A percentile compares a stretch with the other conserved stretches of the same genome.
Conservation (phyloP, 2,888 invertebrate genomes). For the Andrena marginata region DNA sequence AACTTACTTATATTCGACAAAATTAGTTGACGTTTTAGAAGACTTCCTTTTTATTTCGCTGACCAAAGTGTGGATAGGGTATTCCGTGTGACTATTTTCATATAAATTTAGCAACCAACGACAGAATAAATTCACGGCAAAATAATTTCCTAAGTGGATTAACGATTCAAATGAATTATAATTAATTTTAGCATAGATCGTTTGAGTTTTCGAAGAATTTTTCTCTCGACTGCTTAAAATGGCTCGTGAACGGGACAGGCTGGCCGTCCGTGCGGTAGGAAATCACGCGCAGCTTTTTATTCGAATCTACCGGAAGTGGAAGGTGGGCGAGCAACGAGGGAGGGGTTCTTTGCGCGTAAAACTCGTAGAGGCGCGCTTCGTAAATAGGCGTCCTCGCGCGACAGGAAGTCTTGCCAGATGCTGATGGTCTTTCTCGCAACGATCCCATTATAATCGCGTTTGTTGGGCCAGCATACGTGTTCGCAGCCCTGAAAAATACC, state of each 20-base stretch:
- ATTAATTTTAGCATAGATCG: not conserved
- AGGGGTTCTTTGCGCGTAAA: constrained; percentile 59
- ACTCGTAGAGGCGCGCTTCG: constrained; percentile 56
- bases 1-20: no score
- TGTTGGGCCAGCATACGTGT: constrained; percentile 8
- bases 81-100: no score
- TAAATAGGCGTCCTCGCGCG: constrained; percentile 67
- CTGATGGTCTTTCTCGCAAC: constrained; percentile 44
- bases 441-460: constrained; percentile 52
- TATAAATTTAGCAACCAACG: no score
- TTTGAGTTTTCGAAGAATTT: not conserved
- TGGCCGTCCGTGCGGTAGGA: constrained; percentile 19
- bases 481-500: not conserved
- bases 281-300: constrained; percentile 59
- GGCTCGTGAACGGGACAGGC: not conserved
- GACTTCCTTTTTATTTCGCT: no score
- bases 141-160: no score
- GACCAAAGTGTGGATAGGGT: no score
- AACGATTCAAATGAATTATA: no score
- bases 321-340: constrained; percentile 57
- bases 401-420: constrained; percentile 74
- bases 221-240: not conserved
- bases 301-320: constrained; percentile 62
- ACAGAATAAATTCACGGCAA: no score
- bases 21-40: no score